Evolutionary conservation across 2,888 invertebrate species (phyloP), one percentile per base, ranked within the genome.

Genomic region (Homarus gammarus): DNA sequence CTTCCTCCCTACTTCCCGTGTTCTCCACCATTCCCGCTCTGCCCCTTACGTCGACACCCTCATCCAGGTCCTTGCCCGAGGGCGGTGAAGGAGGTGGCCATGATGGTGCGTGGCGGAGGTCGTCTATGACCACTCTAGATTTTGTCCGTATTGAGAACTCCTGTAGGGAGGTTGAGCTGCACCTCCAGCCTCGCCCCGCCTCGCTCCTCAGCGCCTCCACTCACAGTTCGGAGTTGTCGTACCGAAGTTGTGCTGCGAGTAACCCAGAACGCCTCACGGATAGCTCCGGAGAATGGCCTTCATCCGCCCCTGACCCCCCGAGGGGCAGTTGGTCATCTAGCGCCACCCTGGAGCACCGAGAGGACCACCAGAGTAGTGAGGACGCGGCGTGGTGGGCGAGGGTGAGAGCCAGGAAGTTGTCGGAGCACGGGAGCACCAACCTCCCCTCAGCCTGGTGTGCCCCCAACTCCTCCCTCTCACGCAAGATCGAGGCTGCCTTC

Each of bases 1-100:
- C 70, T 27, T 18, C 49, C 27, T 79, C n/a, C n/a, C 61, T 22
- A 12, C 44, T 49, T 6, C 82, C 70, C 22, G 61, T 44, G 22
- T 27, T 56, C 56, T 31, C 31, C 33, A 38, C 38, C 36, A 6
- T 49, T 44, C n/a, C 75, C 40, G 51, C 72, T 18, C 27, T 79
- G 73, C 31, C 72, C 51, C 70, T 83, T 44, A 72, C 83, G 49
- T 31, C 83, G 38, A 72, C 72, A 40, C 72, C 83, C 51, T 83
- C 72, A 31, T 33, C 31, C 10, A 49, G 83, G 83, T 51, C 72
- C 51, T 31, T 72, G 44, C 83, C 72, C 12, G 83, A 83, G 49
- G 83, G 70, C 22, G 44, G 83, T 49, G 72, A 83, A 33, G 51
- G 31, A 15, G 10, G 72, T 36, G 33, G 70, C 51, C 49, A 70